Evolutionary conservation across 2,888 invertebrate genomes (phyloP), one percentile per base, ranked within the genome.

Genomic region (Eurytoma adleriae): DNA sequence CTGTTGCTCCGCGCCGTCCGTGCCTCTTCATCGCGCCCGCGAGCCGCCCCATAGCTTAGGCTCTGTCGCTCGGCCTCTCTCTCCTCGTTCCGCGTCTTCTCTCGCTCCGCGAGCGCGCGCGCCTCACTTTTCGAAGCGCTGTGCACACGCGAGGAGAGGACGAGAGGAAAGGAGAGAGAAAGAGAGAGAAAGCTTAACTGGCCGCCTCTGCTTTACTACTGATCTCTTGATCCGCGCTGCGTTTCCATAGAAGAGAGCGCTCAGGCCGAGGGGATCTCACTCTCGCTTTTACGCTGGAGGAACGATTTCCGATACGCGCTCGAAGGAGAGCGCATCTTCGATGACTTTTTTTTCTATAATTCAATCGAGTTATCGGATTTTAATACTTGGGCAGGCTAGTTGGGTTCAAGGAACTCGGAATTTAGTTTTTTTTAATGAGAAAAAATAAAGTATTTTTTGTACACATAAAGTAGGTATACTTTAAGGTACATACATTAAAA

Each of bases 241-340:
- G 79, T 83, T 85, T 82, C 84, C 84, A 81, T 89, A 89, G 89
- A 90, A 89, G 89, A 90, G 90, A 86, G 89, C 87, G 87, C 85
- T 86, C 86, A 83, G 82, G 79, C 50, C 70, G 69, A 71, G 66
- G 66, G 79, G 24, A 14, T 57, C 71, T 66, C 75, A 71, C 75
- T 79, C 57, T 57, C 61, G 18, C 75, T 68, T 68, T 68, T 57
- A 57, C 20, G 24, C 54, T 67, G 14, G 52, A 16, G 13, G 18
- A 57, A 57, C 4, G n/a, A n/a, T 59, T n/a, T 59, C 30, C 30
- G 40, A 59, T 18, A 18, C 4, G 5, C n/a, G 1, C 40, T 40
- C 7, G 5, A 7, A n/a, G n/a, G n/a, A n/a, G n/a, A n/a, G n/a
- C n/a, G n/a, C n/a, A n/a, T n/a, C n/a, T n/a, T n/a, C n/a, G n/a